Base-by-base conservation (phyloP, 2,888 invertebrate genomes). In the Artemia sp. region DNA sequence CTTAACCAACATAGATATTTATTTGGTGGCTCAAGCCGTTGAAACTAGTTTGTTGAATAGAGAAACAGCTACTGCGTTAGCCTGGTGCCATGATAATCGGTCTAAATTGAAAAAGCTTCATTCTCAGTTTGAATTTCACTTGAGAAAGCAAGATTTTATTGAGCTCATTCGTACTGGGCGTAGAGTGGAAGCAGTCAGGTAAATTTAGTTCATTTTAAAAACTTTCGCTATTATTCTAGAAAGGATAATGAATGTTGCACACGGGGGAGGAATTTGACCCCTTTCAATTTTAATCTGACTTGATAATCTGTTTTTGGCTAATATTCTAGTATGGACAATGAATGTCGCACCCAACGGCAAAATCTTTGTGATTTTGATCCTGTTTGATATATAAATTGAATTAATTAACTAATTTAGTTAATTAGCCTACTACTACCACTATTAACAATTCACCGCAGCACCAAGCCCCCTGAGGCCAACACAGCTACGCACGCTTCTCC, bases 71-170 rank as follows among this genome's bases (percentile, higher is more conserved):
- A 89, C 92, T 77, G 94, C 94, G 78, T 84, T 95, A 71, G 84
- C 87, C 72, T 96, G 96, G 96, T 96, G 96, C 80, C 89, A 91
- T 76, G 96, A 96, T 78, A 95, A 96, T 81, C 89, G 92, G 78
- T 93, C 93, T 52, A 95, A 94, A 78, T 83, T 96, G 72, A 83
- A 94, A 70, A 95, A 95, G 80, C 85, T 95, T 73, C 90, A 91
- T 79, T 95, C 95, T 69, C 90, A 86, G 70, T 88, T 98, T 84
- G 98, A 98, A 80, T 92, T 96, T 77, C 92, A 92, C 79, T 83
- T 97, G 72, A 82, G 92, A 58, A 85, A 91, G 75, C 87, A 96
- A 82, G 96, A 96, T 79, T 96, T 95, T 78, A 88, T 98, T 52
- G 97, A 97, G 79, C 79, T 96, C 69, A 88, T 98, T n/a, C 85